Evolutionary conservation across 2,113 vertebrate species (phyloP).

Genomic region (Tachysurus fulvidraco): DNA sequence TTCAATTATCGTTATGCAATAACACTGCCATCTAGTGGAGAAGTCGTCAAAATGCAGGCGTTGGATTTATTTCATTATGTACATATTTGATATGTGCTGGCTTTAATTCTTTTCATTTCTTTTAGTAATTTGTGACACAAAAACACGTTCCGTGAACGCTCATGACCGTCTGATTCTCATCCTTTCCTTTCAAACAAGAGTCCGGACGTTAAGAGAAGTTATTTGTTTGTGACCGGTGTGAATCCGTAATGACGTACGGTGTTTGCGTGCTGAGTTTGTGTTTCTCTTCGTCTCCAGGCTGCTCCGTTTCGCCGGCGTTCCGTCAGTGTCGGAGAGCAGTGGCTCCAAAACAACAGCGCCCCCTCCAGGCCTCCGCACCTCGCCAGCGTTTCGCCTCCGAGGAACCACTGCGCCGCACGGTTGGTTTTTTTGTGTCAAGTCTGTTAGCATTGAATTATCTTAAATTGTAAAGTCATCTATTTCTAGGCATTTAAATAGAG

Average conservation of each 20-base stretch:
- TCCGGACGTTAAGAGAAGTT: too few species aligned
- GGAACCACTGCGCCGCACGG: conserved; percentile 75
- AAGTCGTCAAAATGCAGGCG: not conserved
- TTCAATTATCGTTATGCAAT: not conserved
- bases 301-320: conserved; percentile 81
- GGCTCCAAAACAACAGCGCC: conserved; percentile 74
- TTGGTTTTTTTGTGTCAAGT: conserved; percentile 45
- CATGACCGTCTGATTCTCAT: not conserved
- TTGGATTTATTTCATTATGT: not conserved
- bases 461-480: not conserved
- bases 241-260: not conserved
- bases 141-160: not conserved
- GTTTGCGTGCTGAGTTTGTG: not conserved
- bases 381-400: conserved; percentile 76
- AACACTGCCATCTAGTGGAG: conserved; percentile 51
- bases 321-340: conserved; percentile 86
- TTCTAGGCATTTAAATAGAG: not conserved
- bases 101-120: not conserved
- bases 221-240: not conserved
- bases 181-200: not conserved
- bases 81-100: not conserved
- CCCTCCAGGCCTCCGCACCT: conserved; percentile 74
- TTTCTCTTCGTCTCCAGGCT: conserved; percentile 50
- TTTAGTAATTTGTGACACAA: not conserved
- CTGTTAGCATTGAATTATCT: not conserved